Percentiles rank a stretch among this genome's conserved stretches.
phyloP scores from a whole-genome alignment of 2,888 invertebrate species.

The Thera britannica region DNA sequence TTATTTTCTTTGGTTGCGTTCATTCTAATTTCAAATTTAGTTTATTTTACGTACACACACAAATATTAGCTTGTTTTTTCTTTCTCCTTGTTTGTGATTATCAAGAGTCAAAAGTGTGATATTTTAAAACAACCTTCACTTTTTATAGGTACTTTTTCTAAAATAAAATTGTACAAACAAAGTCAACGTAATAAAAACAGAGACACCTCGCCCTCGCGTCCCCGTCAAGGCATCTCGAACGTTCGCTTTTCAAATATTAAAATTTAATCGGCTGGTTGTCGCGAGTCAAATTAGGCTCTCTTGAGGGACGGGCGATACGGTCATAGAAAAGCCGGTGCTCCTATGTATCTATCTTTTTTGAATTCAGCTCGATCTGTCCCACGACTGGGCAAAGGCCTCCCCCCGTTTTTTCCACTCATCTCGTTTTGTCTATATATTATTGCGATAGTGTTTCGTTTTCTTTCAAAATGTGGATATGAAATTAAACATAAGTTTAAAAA shows the following conservation, averaged over 20 bases:
- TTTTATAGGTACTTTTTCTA: background rate
- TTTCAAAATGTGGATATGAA: no score
- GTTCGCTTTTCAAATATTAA: conserved; percentile 84
- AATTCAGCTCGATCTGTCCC: no score
- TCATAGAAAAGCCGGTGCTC: conserved; percentile 33
- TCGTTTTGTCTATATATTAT: no score
- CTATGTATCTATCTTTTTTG: no score
- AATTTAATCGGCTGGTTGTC: conserved; percentile 85
- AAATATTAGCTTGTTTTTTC: background rate
- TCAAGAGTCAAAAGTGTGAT: no score
- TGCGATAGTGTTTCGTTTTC: no score
- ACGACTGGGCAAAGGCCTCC: no score
- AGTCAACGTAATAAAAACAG: conserved; percentile 52
- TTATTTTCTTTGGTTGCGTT: background rate
- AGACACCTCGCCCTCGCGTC: conserved; percentile 70
- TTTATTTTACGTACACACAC: background rate
- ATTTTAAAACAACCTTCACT: no score
- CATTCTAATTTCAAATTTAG: background rate
- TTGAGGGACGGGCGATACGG: conserved; percentile 63
- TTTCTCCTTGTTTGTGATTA: no score
- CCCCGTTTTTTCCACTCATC: no score
- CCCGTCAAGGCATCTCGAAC: conserved; percentile 60
- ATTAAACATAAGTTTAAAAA: no score
- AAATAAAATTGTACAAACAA: conserved; percentile 18
- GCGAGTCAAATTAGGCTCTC: conserved; percentile 84